Base-by-base conservation (phyloP, 2,888 invertebrate genomes). In the Sympetrum striolatum region DNA sequence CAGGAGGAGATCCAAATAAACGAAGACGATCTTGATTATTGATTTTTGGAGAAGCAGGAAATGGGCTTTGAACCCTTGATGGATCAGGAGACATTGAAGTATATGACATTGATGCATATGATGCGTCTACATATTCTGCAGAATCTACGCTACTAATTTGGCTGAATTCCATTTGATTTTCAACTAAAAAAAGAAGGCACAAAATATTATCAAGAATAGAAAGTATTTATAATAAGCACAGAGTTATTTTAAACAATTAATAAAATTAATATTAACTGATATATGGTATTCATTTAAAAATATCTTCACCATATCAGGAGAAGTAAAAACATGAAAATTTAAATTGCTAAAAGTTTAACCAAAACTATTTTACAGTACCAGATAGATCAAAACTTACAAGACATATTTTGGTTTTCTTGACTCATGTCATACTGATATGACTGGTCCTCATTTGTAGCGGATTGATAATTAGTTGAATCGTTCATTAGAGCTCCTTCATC, bases 121-220 rank as follows among this genome's bases (percentile, higher is more conserved):
- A 60, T 31, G 86, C 12, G n/a, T 86, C 86, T 60, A 37, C 58
- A 60, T 86, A 60, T 10, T 86, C 86, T n/a, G 53, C 37, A 25
- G 86, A 86, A 86, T 64, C 86, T 25, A 60, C 15, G 53, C 53
- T 53, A n/a, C 86, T 86, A 35, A 64, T 6, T 86, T 86, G 86
- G 22, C 86, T 86, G n/a, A 22, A 86, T 15, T 86, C 60, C 86
- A 86, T 64, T 18, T 35, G 73, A 25, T 10, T 73, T 25, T 73
- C 73, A 73, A 25, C 73, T 31, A 25, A 0, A 73, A 10, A n/a
- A 25, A 73, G n/a, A n/a, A 60, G n/a, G 4, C n/a, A n/a, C n/a
- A 73, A 25, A 31, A 2, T 25, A 2, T 73, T 31, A 73, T 25
- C 1, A 31, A 25, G n/a, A 10, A 73, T 25, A 12, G 8, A 25